These are phyloP conservation scores for Acipenser transmontanus DNA, from an alignment of 2,797 vertebrate genomes.

Conservation along the genomic window DNA sequence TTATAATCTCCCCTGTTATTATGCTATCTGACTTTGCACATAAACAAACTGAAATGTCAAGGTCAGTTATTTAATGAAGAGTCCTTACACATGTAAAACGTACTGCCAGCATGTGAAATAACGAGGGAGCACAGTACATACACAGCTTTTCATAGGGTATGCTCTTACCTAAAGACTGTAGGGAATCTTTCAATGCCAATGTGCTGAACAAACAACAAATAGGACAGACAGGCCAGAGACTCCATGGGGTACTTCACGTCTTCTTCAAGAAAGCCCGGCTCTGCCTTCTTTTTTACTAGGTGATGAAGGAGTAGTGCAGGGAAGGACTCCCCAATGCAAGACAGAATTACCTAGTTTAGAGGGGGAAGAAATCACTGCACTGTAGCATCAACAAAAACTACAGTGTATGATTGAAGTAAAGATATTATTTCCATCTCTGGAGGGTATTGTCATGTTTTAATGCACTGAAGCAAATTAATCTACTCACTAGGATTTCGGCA, in stretches of 20 bases:
- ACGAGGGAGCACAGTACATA: no score
- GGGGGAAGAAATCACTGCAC: slow-evolving; percentile 8
- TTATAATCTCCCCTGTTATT: no score
- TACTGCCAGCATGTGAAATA: not conserved
- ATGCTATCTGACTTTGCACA: no score
- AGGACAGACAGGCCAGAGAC: slow-evolving; percentile 79
- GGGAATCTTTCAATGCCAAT: slow-evolving; percentile 74
- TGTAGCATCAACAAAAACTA: not conserved
- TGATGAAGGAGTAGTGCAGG: slow-evolving; percentile 54
- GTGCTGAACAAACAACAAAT: slow-evolving; percentile 85
- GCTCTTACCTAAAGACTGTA: slow-evolving; percentile 76
- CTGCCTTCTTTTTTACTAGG: slow-evolving; percentile 36
- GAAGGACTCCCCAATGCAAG: slow-evolving; percentile 44
- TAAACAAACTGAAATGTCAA: not conserved
- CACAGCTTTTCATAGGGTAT: slow-evolving; percentile 7
- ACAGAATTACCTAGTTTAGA: slow-evolving; percentile 42
- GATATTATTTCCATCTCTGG: no score
- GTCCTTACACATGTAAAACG: not conserved
- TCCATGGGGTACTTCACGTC: slow-evolving; percentile 55
- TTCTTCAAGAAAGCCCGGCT: slow-evolving; percentile 47
- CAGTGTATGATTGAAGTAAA: no score
- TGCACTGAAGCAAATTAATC: not conserved
- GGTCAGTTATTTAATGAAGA: not conserved
- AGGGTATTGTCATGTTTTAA: not conserved
- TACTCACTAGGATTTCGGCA: slow-evolving; percentile 73